phyloP scores from a whole-genome alignment of 2,888 invertebrate species.

The Sceliomorpha sp. region DNA sequence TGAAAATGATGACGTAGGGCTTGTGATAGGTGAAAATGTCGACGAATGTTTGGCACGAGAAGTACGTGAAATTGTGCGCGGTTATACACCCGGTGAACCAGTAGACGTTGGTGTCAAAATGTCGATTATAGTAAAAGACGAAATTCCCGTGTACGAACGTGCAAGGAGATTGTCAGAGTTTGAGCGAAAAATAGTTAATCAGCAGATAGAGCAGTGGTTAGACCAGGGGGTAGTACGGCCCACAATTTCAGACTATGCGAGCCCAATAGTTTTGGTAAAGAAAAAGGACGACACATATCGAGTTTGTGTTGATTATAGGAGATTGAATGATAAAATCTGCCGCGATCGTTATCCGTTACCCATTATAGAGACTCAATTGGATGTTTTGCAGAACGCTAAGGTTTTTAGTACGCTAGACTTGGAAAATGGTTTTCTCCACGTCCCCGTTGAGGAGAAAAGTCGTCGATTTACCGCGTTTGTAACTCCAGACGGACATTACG shows the following conservation, averaged over 20 bases:
- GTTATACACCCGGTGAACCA: slow-evolving; percentile 26
- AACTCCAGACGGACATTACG: slow-evolving; percentile 29
- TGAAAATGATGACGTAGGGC: slow-evolving; percentile 4
- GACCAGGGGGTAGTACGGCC: slow-evolving; percentile 41
- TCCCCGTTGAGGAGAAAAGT: slow-evolving; percentile 34
- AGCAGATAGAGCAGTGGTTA: slow-evolving; percentile 46
- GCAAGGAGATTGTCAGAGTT: slow-evolving; percentile 34
- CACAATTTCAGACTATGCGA: slow-evolving; percentile 45
- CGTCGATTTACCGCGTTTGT: slow-evolving; percentile 52
- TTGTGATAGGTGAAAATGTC: slow-evolving; percentile 4
- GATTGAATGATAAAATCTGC: slow-evolving; percentile 28
- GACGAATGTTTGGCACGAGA: slow-evolving; percentile 4
- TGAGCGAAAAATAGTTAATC: slow-evolving; percentile 44
- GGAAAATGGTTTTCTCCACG: too few species aligned
- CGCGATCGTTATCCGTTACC: slow-evolving; percentile 54
- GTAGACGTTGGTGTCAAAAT: slow-evolving; percentile 27
- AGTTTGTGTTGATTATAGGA: slow-evolving; percentile 47
- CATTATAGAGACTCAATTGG: slow-evolving; percentile 48
- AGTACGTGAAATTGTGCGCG: slow-evolving; percentile 17
- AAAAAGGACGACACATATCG: slow-evolving; percentile 36
- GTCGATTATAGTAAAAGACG: slow-evolving; percentile 46
- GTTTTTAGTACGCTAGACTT: slow-evolving; percentile 45
- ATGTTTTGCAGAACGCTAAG: slow-evolving; percentile 33
- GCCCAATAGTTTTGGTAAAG: slow-evolving; percentile 42
- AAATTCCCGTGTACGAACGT: slow-evolving; percentile 40